phyloP scores from a whole-genome alignment of 1,140 invertebrate species.

The Drosophila burlai region DNA sequence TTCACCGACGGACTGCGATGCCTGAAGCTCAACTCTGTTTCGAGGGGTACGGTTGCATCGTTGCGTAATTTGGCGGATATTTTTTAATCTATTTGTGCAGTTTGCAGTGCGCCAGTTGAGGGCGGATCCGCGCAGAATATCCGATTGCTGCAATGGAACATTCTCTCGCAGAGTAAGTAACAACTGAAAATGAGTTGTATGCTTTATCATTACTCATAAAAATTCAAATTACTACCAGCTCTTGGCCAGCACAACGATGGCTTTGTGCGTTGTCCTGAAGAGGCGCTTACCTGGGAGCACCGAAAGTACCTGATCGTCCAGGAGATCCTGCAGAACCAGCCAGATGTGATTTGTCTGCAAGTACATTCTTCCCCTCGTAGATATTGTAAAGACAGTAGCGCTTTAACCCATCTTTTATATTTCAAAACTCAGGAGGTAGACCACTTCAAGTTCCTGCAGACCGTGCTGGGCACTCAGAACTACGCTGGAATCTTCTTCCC shows the following conservation, averaged over 20 bases:
- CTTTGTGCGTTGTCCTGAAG: constrained; percentile 90
- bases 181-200: neutral
- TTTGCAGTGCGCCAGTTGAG: constrained; percentile 63
- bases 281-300: constrained; percentile 90
- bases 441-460: constrained; percentile 90
- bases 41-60: constrained; percentile 53
- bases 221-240: constrained; percentile 51
- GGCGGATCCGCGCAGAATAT: constrained; percentile 81
- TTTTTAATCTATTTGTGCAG: constrained; percentile 24
- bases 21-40: constrained; percentile 85
- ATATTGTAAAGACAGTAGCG: constrained; percentile 32
- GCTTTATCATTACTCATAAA: neutral
- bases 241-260: constrained; percentile 90
- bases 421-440: constrained; percentile 89
- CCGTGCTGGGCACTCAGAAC: constrained; percentile 88
- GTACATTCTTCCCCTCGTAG: constrained; percentile 26
- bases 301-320: constrained; percentile 90
- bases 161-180: constrained; percentile 90
- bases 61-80: neutral
- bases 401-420: constrained; percentile 47
- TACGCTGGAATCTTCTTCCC: constrained; percentile 91
- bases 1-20: constrained; percentile 83
- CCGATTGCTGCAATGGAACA: constrained; percentile 91
- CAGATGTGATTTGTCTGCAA: constrained; percentile 92
- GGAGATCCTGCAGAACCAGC: constrained; percentile 89